Base-by-base conservation (phyloP, 2,888 invertebrate species). In the Andrena dorsata region DNA sequence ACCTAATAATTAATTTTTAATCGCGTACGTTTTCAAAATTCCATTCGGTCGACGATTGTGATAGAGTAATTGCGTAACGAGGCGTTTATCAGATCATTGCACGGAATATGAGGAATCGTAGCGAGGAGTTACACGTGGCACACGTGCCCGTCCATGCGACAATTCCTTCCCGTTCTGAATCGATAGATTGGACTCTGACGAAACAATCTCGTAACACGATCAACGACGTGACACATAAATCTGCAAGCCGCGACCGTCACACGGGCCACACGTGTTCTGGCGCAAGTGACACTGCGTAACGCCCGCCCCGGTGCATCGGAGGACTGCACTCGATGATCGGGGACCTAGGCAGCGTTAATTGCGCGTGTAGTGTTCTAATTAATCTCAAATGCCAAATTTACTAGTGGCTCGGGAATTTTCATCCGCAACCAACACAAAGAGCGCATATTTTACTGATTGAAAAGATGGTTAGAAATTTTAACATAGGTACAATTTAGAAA, bases 161-260 rank as follows among this genome's bases (percentile, higher is more conserved):
- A 28, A 69, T 77, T 65, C 65, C 70, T 69, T 68, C 66, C 61
- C 28, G 58, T 53, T 73, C 64, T 64, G 68, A 76, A 80, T 82
- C 80, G 65, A 79, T 82, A 69, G 58, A 71, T 66, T 51, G 71
- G 16, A 26, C 49, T 68, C 41, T 76, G 80, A 80, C 75, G 80
- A 76, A 71, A 76, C 58, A 61, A 51, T 63, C 70, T 71, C 47
- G 70, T 75, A 80, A 82, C 63, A 58, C 68, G 63, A 82, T 82
- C 75, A 66, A 82, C 79, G 68, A 35, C 65, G 75, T 72, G 68
- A 75, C 60, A 60, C 51, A 75, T 65, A 71, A 76, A 64, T 80
- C 66, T 68, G 71, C 79, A 66, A 68, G 64, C 82, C 41, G 64
- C 60, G 41, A 73, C 30, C 66, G 60, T 66, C 70, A 65, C 47